These are phyloP conservation scores for Meta bourneti DNA, from an alignment of 2,888 invertebrate genomes.

Conservation along the genomic window DNA sequence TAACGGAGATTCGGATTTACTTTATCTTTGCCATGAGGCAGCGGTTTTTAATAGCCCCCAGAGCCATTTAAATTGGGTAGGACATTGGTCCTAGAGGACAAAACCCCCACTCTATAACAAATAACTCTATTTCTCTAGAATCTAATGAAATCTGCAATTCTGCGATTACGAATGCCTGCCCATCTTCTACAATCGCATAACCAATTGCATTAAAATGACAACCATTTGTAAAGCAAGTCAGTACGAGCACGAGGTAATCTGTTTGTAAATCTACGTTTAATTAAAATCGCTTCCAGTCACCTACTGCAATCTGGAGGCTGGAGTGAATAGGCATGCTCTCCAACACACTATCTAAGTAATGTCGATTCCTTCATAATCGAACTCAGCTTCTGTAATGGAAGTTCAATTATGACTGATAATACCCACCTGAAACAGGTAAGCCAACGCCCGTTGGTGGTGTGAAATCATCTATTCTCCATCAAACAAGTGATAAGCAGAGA, in stretches of 20 bases:
- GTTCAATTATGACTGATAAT: background rate
- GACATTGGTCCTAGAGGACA: background rate
- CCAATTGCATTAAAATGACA: background rate
- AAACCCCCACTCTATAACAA: background rate
- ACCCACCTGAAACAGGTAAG: background rate
- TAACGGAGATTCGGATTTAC: no score
- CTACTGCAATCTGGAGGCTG: background rate
- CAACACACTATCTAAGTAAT: background rate
- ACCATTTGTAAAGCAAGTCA: background rate
- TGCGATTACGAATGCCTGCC: background rate
- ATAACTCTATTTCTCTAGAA: background rate
- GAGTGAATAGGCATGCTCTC: background rate
- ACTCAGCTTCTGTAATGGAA: background rate
- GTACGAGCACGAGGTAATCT: conserved; percentile 2
- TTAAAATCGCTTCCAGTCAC: conserved; percentile 23
- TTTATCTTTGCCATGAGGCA: no score
- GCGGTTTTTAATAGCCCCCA: background rate
- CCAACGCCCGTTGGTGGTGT: background rate
- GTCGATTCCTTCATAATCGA: background rate
- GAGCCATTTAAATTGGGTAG: background rate
- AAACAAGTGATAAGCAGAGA: background rate
- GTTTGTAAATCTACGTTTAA: conserved; percentile 22
- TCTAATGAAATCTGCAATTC: background rate
- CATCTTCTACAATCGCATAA: background rate
- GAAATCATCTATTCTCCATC: background rate